These are phyloP conservation scores for Hemithea aestivaria DNA, from an alignment of 2,888 invertebrate species.

Conservation along the genomic window DNA sequence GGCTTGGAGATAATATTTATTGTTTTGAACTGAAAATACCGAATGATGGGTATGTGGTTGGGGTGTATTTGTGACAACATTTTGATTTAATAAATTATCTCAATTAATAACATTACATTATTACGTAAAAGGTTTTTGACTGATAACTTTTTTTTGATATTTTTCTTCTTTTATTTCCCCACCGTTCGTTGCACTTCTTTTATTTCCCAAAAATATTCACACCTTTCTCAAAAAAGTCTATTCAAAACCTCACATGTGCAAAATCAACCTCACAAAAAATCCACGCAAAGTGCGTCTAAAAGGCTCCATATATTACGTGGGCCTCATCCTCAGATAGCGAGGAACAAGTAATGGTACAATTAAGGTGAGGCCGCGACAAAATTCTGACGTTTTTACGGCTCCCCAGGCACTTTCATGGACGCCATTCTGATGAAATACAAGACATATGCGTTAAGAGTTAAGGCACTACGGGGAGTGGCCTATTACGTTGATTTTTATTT, in stretches of 20 bases:
- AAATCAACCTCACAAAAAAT: background rate
- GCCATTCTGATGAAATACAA: constrained; percentile 21
- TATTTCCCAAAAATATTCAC: constrained; percentile 2
- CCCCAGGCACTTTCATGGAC: constrained; percentile 21
- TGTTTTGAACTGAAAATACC: too few relatives aligned
- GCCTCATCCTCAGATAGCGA: constrained; percentile 24
- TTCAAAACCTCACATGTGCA: too few relatives aligned
- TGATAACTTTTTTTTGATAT: too few relatives aligned
- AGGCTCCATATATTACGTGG: constrained; percentile 22
- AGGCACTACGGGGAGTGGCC: constrained; percentile 9
- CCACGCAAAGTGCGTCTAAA: constrained; percentile 16
- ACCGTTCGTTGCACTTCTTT: too few relatives aligned
- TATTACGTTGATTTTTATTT: constrained; percentile 19
- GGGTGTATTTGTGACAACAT: too few relatives aligned
- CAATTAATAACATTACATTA: too few relatives aligned
- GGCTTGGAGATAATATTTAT: constrained; percentile 17
- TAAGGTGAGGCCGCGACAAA: constrained; percentile 32
- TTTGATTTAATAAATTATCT: too few relatives aligned
- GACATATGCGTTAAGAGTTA: constrained; percentile 17
- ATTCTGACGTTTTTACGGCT: constrained; percentile 31
- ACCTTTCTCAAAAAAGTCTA: background rate
- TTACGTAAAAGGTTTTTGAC: too few relatives aligned
- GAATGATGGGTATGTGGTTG: too few relatives aligned
- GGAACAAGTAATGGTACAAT: constrained; percentile 32
- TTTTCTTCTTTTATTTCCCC: too few relatives aligned